These are phyloP conservation scores for Hephaestus fuliginosus DNA, from an alignment of 2,797 vertebrate species.

Conservation along the genomic window DNA sequence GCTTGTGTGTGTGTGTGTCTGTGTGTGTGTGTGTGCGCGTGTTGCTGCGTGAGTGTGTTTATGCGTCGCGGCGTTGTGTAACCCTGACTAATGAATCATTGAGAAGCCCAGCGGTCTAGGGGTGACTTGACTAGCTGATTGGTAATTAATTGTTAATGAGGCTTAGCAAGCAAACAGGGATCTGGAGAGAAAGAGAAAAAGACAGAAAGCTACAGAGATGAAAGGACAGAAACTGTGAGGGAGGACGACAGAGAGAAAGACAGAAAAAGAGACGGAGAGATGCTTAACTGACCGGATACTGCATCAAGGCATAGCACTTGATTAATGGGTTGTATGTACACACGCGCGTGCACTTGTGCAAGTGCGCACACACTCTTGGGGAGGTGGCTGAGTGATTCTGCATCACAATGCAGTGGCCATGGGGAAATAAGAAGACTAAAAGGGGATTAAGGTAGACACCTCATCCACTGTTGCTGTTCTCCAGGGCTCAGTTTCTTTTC, in stretches of 20 bases:
- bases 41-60: slow-evolving; percentile 61
- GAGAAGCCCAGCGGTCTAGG: slow-evolving; percentile 80
- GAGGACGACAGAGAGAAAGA: slow-evolving; percentile 18
- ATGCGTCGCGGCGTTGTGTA: slow-evolving; percentile 77
- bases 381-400: slow-evolving; percentile 79
- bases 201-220: slow-evolving; percentile 64
- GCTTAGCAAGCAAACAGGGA: slow-evolving; percentile 81
- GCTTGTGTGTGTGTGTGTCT: slow-evolving; percentile 39
- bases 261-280: slow-evolving; percentile 18
- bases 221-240: slow-evolving; percentile 59
- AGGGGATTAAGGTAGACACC: slow-evolving; percentile 78
- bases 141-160: slow-evolving; percentile 89
- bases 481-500: slow-evolving; percentile 39
- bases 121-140: slow-evolving; percentile 88
- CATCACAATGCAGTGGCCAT: slow-evolving; percentile 79
- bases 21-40: slow-evolving; percentile 36
- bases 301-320: slow-evolving; percentile 74
- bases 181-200: slow-evolving; percentile 63
- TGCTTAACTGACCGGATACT: slow-evolving; percentile 73
- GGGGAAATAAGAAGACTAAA: slow-evolving; percentile 74
- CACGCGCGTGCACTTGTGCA: slow-evolving; percentile 10
- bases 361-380: slow-evolving; percentile 1
- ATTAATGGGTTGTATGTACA: slow-evolving; percentile 75
- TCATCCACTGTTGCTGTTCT: slow-evolving; percentile 70
- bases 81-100: slow-evolving; percentile 88